These are phyloP conservation scores for Caranx ignobilis DNA, from an alignment of 2,113 vertebrate species.

Conservation along the genomic window DNA sequence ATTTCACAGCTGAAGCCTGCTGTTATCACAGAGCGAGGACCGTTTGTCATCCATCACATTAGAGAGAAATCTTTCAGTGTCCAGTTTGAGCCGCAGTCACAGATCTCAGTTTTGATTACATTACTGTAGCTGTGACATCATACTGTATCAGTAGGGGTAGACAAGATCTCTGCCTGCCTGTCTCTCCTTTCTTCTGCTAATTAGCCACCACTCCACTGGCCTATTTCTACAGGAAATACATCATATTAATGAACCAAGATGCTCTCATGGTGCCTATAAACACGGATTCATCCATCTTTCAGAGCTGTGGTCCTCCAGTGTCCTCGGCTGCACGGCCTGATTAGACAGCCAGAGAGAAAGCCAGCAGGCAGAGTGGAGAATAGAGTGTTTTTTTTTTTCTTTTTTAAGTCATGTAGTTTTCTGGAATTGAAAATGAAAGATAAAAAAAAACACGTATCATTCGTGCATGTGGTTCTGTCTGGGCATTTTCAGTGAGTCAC, in stretches of 20 bases:
- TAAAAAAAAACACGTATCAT: neutral
- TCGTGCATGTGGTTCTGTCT: neutral
- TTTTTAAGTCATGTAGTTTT: neutral
- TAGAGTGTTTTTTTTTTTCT: too few relatives aligned
- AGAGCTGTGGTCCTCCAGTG: slow-evolving; percentile 34
- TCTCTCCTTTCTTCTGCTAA: slow-evolving; percentile 13
- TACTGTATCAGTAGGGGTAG: neutral
- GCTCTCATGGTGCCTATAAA: slow-evolving; percentile 37
- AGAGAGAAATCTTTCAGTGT: neutral
- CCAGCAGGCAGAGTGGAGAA: slow-evolving; percentile 1
- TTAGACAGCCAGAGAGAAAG: slow-evolving; percentile 29
- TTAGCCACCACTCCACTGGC: slow-evolving; percentile 15
- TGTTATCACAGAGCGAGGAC: neutral
- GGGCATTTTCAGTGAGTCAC: neutral
- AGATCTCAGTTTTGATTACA: neutral
- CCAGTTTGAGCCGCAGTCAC: neutral
- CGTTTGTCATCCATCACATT: neutral
- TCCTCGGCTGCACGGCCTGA: slow-evolving; percentile 22
- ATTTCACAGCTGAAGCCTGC: neutral
- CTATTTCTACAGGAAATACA: slow-evolving; percentile 46
- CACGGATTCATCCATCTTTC: slow-evolving; percentile 42
- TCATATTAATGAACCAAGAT: slow-evolving; percentile 45
- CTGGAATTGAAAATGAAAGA: slow-evolving; percentile 30
- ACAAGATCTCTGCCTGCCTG: neutral
- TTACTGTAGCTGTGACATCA: neutral